phyloP scores from a whole-genome alignment of 2,113 vertebrate genomes.

The Spea multiplicata region DNA sequence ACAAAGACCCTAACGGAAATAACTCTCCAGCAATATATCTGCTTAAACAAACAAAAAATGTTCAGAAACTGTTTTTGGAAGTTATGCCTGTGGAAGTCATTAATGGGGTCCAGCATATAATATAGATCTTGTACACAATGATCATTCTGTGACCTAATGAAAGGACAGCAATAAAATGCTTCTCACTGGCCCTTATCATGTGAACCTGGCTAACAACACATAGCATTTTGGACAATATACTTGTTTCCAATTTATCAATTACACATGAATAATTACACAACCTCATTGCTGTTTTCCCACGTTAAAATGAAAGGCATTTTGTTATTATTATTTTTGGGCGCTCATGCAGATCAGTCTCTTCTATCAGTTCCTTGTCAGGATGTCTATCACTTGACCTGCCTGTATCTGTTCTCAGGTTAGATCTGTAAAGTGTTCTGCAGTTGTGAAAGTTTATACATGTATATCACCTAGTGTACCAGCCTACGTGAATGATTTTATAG shows the following conservation, averaged over 20 bases:
- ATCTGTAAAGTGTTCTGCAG: not conserved
- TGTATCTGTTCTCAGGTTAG: conserved; percentile 1
- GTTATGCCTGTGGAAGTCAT: no score
- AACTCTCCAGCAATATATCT: no score
- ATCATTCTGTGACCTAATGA: no score
- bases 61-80: no score
- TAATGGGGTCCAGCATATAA: no score
- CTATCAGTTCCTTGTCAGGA: conserved; percentile 1
- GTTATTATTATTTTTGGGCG: conserved; percentile 15
- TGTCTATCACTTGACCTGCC: not conserved
- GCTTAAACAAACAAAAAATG: no score
- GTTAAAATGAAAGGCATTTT: not conserved
- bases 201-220: not conserved
- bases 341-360: conserved; percentile 6
- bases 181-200: not conserved
- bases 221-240: not conserved
- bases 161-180: not conserved
- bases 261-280: conserved; percentile 1
- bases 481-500: no score
- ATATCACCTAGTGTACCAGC: no score
- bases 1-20: no score
- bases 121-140: no score
- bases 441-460: no score
- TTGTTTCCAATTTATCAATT: conserved; percentile 5
- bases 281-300: conserved; percentile 15